Evolutionary conservation across 2,113 vertebrate species (phyloP), one percentile per base, ranked within the genome.

Genomic region (Ornithorhynchus anatinus): DNA sequence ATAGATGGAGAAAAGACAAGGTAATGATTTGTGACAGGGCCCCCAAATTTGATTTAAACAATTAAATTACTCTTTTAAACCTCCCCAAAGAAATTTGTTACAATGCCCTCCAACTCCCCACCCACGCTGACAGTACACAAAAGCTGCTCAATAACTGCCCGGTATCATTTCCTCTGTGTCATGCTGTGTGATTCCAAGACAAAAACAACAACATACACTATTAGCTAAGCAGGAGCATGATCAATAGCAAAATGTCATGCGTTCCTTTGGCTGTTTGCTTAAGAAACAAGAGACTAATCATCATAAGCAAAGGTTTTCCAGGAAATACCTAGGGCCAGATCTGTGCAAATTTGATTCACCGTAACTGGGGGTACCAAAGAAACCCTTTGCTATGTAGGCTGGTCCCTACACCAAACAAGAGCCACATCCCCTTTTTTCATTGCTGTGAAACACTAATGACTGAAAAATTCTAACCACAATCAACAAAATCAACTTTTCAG

Each of bases 21-120:
- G 89, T 92, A 92, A 93, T 93, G 90, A 93, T 89, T 92, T 94
- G 93, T 92, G 91, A 91, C 91, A 90, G 80, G 72, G 77, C 25
- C 48, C 88, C 83, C 84, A 92, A 92, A 94, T 93, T 86, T 88
- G 89, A 94, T 94, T 94, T 92, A 44, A 88, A 79, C 75, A 92
- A 94, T 92, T 89, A 79, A 89, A 93, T 94, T 94, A 92, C 57
- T 68, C 86, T 79, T 84, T 84, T 80, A 84, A 89, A 93, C 84
- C 88, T 86, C 89, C 90, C 91, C 84, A 86, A 90, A 92, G 91
- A 92, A 93, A 92, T 90, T 84, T 85, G 79, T 88, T 91, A 84
- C 88, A 88, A 90, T 92, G 75, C 83, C 67, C 80, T 89, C 81
- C 85, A 72, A 72, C 76, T 75, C 80, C 65, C 69, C 58, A 79